phyloP scores from a whole-genome alignment of 2,888 invertebrate genomes.

The Mesoligia furuncula region DNA sequence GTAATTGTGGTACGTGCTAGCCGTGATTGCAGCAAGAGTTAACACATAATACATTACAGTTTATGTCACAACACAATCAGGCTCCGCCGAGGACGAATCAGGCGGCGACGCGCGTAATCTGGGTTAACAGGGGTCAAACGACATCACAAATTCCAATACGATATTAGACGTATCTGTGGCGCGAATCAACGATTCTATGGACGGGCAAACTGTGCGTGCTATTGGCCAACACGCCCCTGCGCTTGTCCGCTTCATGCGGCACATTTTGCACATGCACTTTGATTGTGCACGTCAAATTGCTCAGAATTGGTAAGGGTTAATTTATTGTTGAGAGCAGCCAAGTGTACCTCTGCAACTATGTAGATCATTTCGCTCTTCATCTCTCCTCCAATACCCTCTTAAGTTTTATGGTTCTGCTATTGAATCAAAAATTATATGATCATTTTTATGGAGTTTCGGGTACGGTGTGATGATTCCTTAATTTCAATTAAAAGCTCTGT shows the following conservation, averaged over 20 bases:
- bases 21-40: slow-evolving; percentile 90
- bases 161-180: slow-evolving; percentile 91
- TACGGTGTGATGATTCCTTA: slow-evolving; percentile 52
- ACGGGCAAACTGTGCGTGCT: slow-evolving; percentile 76
- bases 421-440: slow-evolving; percentile 35
- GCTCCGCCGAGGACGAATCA: slow-evolving; percentile 89
- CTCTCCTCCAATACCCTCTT: slow-evolving; percentile 36
- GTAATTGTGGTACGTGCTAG: slow-evolving; percentile 86
- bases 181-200: slow-evolving; percentile 88
- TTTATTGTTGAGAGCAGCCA: slow-evolving; percentile 50
- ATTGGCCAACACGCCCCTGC: slow-evolving; percentile 69
- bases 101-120: slow-evolving; percentile 92
- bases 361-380: slow-evolving; percentile 53
- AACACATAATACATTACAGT: slow-evolving; percentile 91
- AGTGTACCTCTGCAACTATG: slow-evolving; percentile 32
- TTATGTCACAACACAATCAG: slow-evolving; percentile 91
- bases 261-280: slow-evolving; percentile 68
- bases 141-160: slow-evolving; percentile 93
- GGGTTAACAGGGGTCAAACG: slow-evolving; percentile 94
- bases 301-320: slow-evolving; percentile 62
- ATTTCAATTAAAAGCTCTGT: slow-evolving; percentile 60
- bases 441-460: slow-evolving; percentile 43
- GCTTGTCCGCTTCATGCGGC: slow-evolving; percentile 53
- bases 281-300: slow-evolving; percentile 64
- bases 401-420: slow-evolving; percentile 18